Evolutionary conservation across 35 echinoderm and acorn worm species (phyloP), one percentile per base, ranked within the genome.

Genomic region (Chiridota heheva): DNA sequence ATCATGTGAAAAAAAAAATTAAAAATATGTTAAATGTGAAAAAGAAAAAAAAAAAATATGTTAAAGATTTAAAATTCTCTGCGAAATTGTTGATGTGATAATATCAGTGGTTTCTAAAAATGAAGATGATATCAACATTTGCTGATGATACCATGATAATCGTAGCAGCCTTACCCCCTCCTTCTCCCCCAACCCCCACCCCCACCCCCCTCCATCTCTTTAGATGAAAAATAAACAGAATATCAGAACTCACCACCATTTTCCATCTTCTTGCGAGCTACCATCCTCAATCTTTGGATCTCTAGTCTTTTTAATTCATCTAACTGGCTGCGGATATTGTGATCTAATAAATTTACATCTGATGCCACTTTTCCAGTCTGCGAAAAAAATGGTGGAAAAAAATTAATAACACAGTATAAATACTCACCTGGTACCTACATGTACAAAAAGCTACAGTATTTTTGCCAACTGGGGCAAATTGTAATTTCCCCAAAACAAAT

Each of bases 271-370:
- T 83, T 65, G 63, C 72, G 82, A 27, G 90, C 90, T 62, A 88
- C 85, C 16, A 53, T 62, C 43, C 90, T 75, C 34, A 93, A 72
- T 48, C 90, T 58, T 30, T 93, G 77, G 22, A 93, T 72, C 64
- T 93, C 90, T 29, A 82, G 26, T 6, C 90, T 81, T 73, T 93
- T 93, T 63, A 93, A 43, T 63, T 93, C 90, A 80, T 93, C 90
- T 30, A 93, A 60, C 66, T 87, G 62, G 36, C 56, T 48, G 36
- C 90, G 57, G 37, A 88, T 82, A 15, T 93, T 83, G 71, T 76
- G 36, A 42, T 63, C 53, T n/a, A 90, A 42, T 27, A 76, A 46
- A 59, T 73, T 51, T 31, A 90, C 66, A 10, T 84, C 80, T 42
- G 46, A 36, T 25, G 80, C 78, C 57, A 90, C 45, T 56, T 77